Evolutionary conservation across 2,888 invertebrate genomes (phyloP), one percentile per base, ranked within the genome.

Genomic region (Euzophera pinguis): DNA sequence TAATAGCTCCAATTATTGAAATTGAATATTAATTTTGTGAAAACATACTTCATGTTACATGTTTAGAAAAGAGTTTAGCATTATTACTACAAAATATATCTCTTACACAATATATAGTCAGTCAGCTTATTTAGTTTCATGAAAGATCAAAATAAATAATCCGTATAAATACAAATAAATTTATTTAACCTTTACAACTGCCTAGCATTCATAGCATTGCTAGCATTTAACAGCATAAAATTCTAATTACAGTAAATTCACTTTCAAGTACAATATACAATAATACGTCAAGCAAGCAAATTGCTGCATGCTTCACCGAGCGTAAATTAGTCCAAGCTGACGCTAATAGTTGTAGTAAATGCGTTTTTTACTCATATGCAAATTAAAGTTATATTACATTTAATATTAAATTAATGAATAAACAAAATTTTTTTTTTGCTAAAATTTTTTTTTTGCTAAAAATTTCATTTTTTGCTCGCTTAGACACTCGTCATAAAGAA

Each of bases 241-340:
- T 22, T 22, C 22, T 22, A 22, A 45, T 45, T 45, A 16, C 16
- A 10, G 32, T 16, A 14, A 34, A 34, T 16, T 32, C 14, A 45
- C 34, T 45, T 45, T 45, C 14, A 45, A 45, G 29, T 32, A 45
- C 45, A 45, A 45, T 45, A 34, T 16, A 34, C 32, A 45, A 34
- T 45, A 45, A 45, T 45, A 32, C 45, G 29, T 34, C 45, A 45
- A 45, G 32, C 32, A 45, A 45, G 45, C 45, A 32, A 45, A 45
- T 32, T 45, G 16, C 3, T 14, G 45, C 45, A 45, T 45, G 45
- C 45, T 45, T 34, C 45, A 32, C 45, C 45, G 32, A 45, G 32
- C 32, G 16, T 45, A 45, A 45, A 45, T 43, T 45, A 45, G 45
- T 45, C 34, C 45, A 45, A 45, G 45, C 32, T 34, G 45, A 32